phyloP scores from a whole-genome alignment of 1,140 invertebrate genomes.

The Xylocopa sonorina region DNA sequence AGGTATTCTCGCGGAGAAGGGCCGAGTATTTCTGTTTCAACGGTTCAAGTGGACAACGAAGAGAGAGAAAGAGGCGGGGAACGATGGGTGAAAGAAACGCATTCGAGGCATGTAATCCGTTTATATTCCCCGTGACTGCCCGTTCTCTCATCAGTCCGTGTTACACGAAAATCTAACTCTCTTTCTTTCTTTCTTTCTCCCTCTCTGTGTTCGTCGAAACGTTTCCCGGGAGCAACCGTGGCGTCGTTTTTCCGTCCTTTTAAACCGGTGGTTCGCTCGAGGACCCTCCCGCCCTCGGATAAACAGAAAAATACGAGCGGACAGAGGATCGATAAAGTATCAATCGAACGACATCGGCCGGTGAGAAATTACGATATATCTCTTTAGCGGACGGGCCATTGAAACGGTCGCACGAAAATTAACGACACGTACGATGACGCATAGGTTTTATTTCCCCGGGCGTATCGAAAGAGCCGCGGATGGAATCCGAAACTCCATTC shows the following conservation, averaged over 20 bases:
- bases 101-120: conserved; percentile 73
- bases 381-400: neutral
- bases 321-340: too few relatives aligned
- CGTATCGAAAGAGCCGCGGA: conserved; percentile 22
- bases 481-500: conserved; percentile 27
- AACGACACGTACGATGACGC: conserved; percentile 33
- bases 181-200: too few relatives aligned
- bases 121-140: conserved; percentile 71
- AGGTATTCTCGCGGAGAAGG: conserved; percentile 62
- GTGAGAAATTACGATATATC: conserved; percentile 4
- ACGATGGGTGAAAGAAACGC: conserved; percentile 57
- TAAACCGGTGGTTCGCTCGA: too few relatives aligned
- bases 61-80: neutral
- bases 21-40: conserved; percentile 44
- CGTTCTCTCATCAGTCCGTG: conserved; percentile 64
- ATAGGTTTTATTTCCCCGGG: conserved; percentile 36
- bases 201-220: neutral
- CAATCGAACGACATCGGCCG: neutral
- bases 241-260: too few relatives aligned
- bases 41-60: conserved; percentile 44
- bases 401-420: conserved; percentile 25
- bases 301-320: too few relatives aligned
- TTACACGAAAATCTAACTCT: conserved; percentile 59
- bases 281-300: too few relatives aligned
- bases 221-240: neutral